Evolutionary conservation across 2,888 invertebrate genomes (phyloP), one percentile per base, ranked within the genome.

Genomic region (Dastarcus helophoroides): DNA sequence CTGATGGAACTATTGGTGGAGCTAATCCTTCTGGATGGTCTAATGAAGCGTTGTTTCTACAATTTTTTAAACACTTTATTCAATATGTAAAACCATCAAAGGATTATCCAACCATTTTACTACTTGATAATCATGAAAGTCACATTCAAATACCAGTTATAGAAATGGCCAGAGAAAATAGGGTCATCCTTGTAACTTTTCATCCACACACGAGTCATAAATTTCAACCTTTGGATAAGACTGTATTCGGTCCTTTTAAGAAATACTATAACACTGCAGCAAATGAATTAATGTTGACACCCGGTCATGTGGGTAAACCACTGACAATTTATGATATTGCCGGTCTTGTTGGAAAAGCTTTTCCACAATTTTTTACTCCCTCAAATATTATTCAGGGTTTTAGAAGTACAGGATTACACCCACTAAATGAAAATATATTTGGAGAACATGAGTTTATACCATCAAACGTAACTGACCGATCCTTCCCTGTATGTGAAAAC

Each of bases 301-400:
- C 22, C 24, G 40, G 44, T 15, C 29, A 46, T 28, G 31, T 40
- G 5, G 43, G 38, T 28, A 47, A 41, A 35, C 35, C 45, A 11
- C 32, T 55, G 14, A 51, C 49, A 5, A 55, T 57, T 23, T 54
- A 56, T 41, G 51, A 58, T 32, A 43, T 58, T 37, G 48, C 22
- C n/a, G 31, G 29, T 11, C 29, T 48, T 32, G 34, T 41, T 12
- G 43, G 35, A 12, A 31, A 33, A 29, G 42, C 50, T 11, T 41
- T 47, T 26, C 43, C 43, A 26, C 29, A 33, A 23, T 42, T 48
- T 14, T 41, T 47, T 30, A 47, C 40, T 14, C 44, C 47, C 14
- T 35, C 13, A 22, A 50, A 48, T 26, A 50, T 53, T 7, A 22
- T 33, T 13, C 26, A 35, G 14, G 50, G 51, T n/a, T 53, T 50